phyloP scores from a whole-genome alignment of 2,888 invertebrate genomes.

The Sclerodermus sp. region DNA sequence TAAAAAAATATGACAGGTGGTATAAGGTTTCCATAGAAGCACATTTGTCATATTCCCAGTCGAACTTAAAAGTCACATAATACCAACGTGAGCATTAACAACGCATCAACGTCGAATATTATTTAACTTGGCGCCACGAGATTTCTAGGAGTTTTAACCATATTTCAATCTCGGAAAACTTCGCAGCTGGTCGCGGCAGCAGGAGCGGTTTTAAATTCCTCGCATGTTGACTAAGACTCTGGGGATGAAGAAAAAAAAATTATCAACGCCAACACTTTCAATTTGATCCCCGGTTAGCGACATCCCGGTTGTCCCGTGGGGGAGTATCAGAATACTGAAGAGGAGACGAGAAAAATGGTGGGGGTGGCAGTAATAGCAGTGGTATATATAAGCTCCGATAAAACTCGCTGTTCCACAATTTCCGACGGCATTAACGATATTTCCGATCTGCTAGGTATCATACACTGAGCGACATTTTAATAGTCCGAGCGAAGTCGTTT shows the following conservation, averaged over 20 bases:
- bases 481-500: too few relatives aligned
- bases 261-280: constrained; percentile 5
- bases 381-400: constrained; percentile 4
- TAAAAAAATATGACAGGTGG: too few relatives aligned
- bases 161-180: too few relatives aligned
- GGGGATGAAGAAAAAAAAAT: constrained; percentile 2
- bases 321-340: background rate
- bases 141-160: too few relatives aligned
- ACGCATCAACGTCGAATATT: too few relatives aligned
- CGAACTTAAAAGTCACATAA: too few relatives aligned
- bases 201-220: constrained; percentile 2
- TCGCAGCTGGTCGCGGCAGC: too few relatives aligned
- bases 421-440: constrained; percentile 10
- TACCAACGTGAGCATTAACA: too few relatives aligned
- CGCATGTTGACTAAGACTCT: background rate
- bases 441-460: background rate
- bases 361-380: background rate
- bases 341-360: background rate
- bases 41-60: too few relatives aligned
- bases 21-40: too few relatives aligned
- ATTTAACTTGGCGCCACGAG: too few relatives aligned
- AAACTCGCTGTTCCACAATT: constrained; percentile 9
- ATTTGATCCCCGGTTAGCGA: constrained; percentile 10
- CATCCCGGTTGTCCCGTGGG: constrained; percentile 8
- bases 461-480: too few relatives aligned